A percentile compares a stretch with the other conserved stretches of the same genome.
Evolutionary conservation across 1,140 invertebrate species (phyloP).

Genomic region (Lethocerus indicus): DNA sequence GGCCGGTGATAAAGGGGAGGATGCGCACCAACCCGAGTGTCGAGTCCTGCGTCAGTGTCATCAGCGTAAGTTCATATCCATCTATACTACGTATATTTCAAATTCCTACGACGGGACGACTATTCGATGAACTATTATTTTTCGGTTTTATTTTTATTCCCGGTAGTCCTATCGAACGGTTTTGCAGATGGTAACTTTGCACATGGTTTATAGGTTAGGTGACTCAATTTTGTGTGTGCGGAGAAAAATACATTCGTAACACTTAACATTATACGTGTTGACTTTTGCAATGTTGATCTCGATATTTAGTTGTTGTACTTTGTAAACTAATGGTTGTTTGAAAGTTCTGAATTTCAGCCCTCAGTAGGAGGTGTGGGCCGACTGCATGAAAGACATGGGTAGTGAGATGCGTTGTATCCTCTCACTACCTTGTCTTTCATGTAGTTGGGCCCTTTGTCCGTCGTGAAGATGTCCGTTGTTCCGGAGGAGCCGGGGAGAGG

Average conservation of each 20-base stretch:
- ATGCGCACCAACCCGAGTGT: constrained; percentile 27
- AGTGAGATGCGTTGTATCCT: constrained; percentile 69
- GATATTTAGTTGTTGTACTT: neutral
- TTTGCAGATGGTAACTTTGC: neutral
- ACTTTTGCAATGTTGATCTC: neutral
- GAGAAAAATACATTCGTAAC: neutral
- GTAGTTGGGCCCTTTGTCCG: no score
- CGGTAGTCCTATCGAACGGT: neutral
- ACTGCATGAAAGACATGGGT: constrained; percentile 79
- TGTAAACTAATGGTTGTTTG: neutral
- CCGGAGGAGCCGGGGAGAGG: constrained; percentile 1
- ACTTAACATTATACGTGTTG: neutral
- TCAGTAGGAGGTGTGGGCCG: neutral
- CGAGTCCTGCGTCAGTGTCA: constrained; percentile 28
- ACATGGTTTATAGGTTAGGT: neutral
- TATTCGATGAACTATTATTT: neutral
- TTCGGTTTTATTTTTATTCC: neutral
- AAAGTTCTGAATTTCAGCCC: neutral
- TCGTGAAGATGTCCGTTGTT: no score
- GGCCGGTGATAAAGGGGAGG: constrained; percentile 33
- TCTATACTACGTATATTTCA: neutral
- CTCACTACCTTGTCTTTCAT: constrained; percentile 93
- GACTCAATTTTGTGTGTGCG: neutral
- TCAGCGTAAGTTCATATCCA: constrained; percentile 23
- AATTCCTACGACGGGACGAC: neutral